Percentiles rank a stretch among this genome's conserved stretches.
Conservation (phyloP, 2,888 invertebrate species). For the Yponomeuta cagnagella region DNA sequence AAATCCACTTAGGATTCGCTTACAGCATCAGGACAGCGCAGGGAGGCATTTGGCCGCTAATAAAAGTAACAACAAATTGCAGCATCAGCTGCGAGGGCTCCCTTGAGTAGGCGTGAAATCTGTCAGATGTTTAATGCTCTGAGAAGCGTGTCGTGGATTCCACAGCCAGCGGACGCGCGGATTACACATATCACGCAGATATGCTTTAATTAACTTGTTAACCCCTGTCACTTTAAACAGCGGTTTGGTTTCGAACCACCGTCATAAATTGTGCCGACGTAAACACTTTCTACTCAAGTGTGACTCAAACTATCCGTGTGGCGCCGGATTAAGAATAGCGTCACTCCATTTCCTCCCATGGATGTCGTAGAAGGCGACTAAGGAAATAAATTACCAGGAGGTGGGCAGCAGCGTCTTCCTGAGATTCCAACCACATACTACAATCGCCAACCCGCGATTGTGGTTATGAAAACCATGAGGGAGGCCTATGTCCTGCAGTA, state of each 20-base stretch:
- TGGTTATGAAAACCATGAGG: no score
- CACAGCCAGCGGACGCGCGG: slow-evolving; percentile 19
- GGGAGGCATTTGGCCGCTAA: background rate
- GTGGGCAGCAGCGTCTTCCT: no score
- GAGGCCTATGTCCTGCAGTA: no score
- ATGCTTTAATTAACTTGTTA: slow-evolving; percentile 55
- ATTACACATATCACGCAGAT: slow-evolving; percentile 38
- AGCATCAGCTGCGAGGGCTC: slow-evolving; percentile 29
- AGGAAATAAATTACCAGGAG: no score
- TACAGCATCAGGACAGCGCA: no score
- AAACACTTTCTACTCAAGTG: background rate
- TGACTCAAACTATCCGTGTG: no score
- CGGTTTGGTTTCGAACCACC: slow-evolving; percentile 21
- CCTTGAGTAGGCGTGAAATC: slow-evolving; percentile 28
- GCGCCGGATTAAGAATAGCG: no score
- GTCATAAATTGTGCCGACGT: background rate
- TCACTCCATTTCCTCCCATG: no score
- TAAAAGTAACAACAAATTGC: slow-evolving; percentile 15
- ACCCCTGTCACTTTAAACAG: slow-evolving; percentile 32
- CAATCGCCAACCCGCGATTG: no score
- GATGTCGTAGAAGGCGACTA: no score
- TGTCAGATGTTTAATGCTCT: slow-evolving; percentile 26
- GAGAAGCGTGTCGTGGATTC: slow-evolving; percentile 14
- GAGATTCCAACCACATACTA: no score
- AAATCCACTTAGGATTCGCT: no score